Evolutionary conservation across 2,888 invertebrate species (phyloP), one percentile per base, ranked within the genome.

Genomic region (Agrochola circellaris): DNA sequence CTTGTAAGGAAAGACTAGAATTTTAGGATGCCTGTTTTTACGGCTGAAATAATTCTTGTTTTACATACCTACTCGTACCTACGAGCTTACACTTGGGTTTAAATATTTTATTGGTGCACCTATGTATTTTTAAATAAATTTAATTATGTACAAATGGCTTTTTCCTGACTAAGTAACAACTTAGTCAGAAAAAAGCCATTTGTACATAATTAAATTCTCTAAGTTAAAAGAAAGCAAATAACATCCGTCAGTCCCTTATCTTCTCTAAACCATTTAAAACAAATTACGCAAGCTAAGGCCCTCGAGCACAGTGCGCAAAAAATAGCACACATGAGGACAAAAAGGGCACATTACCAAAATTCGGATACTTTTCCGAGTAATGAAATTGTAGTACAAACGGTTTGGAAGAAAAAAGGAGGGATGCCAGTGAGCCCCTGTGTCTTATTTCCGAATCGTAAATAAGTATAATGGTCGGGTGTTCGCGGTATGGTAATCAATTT

Each of bases 381-480:
- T 87, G 84, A 84, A 90, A 90, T 89, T 89, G 87, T 87, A 84
- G 83, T 87, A 86, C 87, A 85, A 87, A 87, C 77, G 88, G 84
- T 86, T 90, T 72, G 83, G 87, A 81, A 82, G 80, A 78, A 87
- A 83, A 81, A 79, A 30, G 58, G 60, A 72, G 73, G 70, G 65
- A 81, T 78, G 45, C 67, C 67, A 71, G 75, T 71, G 77, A 82
- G 77, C 81, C 83, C 78, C 74, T 69, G 85, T 85, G 84, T 74
- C 87, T 82, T 89, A 89, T 89, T 88, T 83, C 84, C 66, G 70
- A 84, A 88, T 87, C 85, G 87, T 86, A 91, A 90, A 91, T 85
- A 90, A 86, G 81, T 81, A 79, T 88, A 88, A 90, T 85, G 77
- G 85, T 65, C 56, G 77, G 60, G 72, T 67, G 79, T 84, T 82